phyloP scores from a whole-genome alignment of 2,113 vertebrate genomes.

The Neogobius melanostomus region DNA sequence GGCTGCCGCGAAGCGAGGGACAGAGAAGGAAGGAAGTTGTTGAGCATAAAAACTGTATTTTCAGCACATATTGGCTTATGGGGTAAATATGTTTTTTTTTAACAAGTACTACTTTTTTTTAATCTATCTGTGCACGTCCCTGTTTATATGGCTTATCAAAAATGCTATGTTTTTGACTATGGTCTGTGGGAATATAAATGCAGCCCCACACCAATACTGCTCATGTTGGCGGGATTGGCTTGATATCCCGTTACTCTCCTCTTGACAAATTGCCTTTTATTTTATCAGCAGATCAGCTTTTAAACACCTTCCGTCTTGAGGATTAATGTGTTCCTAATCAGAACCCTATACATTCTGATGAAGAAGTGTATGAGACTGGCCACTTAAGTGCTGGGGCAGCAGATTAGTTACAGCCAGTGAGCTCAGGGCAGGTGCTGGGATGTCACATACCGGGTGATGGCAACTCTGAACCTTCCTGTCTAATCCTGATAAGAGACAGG shows the following conservation, averaged over 20 bases:
- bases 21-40: no score
- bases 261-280: constrained; percentile 34
- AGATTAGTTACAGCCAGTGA: constrained; percentile 64
- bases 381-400: constrained; percentile 45
- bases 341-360: constrained; percentile 44
- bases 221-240: not conserved
- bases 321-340: constrained; percentile 71
- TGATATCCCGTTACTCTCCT: constrained; percentile 9
- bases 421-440: constrained; percentile 22
- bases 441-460: constrained; percentile 48
- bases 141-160: no score
- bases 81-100: no score
- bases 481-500: constrained; percentile 48
- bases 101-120: no score
- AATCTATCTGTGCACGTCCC: no score
- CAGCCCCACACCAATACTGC: no score
- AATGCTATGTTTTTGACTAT: no score
- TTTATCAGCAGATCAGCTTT: constrained; percentile 47
- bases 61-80: no score
- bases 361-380: constrained; percentile 31
- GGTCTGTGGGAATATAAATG: no score
- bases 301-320: constrained; percentile 58
- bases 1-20: no score
- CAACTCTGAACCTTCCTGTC: constrained; percentile 37
- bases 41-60: no score